phyloP scores from a whole-genome alignment of 2,888 invertebrate genomes.

The Tricholauxania praeusta region DNA sequence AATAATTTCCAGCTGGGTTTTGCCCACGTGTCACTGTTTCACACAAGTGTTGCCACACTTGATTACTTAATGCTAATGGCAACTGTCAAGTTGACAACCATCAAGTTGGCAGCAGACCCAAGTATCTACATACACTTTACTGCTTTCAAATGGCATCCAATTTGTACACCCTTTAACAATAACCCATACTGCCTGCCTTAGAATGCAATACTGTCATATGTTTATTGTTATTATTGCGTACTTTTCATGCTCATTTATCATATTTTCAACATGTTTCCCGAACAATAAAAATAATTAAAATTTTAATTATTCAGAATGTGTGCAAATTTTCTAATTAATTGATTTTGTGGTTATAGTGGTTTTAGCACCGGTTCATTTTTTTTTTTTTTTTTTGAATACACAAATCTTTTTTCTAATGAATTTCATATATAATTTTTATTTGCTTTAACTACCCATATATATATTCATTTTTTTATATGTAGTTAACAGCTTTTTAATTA shows the following conservation, averaged over 20 bases:
- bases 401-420: neutral
- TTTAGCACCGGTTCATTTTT: too few relatives aligned
- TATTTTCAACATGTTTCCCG: conserved; percentile 21
- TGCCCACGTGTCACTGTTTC: too few relatives aligned
- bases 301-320: conserved; percentile 34
- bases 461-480: too few relatives aligned
- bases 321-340: conserved; percentile 20
- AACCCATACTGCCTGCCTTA: neutral
- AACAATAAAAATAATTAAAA: conserved; percentile 40
- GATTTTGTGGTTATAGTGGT: conserved; percentile 13
- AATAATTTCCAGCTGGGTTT: too few relatives aligned
- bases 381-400: too few relatives aligned
- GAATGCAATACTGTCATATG: neutral
- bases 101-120: neutral
- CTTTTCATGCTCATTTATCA: conserved; percentile 39
- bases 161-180: too few relatives aligned
- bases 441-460: too few relatives aligned
- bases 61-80: conserved; percentile 11
- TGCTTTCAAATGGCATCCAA: neutral
- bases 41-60: neutral
- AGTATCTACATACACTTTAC: neutral
- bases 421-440: neutral
- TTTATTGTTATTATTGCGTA: neutral
- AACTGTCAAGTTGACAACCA: neutral
- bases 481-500: too few relatives aligned